These are phyloP conservation scores for Octomys mimax DNA, from an alignment of 2,797 vertebrate species.

Conservation along the genomic window DNA sequence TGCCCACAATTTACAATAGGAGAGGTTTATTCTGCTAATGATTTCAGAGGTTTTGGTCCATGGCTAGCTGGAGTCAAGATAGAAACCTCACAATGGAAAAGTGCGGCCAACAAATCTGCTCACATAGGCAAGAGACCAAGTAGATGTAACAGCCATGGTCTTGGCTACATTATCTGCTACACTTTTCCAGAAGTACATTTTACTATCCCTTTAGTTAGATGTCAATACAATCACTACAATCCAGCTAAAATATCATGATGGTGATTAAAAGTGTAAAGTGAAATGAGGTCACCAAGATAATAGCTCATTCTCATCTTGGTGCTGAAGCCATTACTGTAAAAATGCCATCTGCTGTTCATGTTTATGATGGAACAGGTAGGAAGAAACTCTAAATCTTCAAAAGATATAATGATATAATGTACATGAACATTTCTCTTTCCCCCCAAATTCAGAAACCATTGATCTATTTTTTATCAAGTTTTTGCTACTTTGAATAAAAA, in stretches of 20 bases:
- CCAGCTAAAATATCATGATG: not conserved
- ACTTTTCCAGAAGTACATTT: not conserved
- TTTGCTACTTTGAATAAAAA: constrained; percentile 12
- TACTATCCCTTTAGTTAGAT: not conserved
- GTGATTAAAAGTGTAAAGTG: not conserved
- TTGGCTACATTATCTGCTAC: not conserved
- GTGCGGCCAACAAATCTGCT: not conserved
- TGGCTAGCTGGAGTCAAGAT: not conserved
- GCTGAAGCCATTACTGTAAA: constrained; percentile 52
- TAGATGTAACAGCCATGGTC: not conserved
- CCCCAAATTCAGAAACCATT: constrained; percentile 48
- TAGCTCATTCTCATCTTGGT: constrained; percentile 13
- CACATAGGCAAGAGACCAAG: not conserved
- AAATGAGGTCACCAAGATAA: not conserved
- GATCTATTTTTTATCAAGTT: constrained; percentile 54
- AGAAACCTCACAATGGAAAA: not conserved
- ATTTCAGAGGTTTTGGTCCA: not conserved
- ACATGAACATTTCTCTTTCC: constrained; percentile 17
- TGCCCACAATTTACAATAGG: not conserved
- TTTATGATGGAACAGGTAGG: not conserved
- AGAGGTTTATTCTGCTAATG: not conserved
- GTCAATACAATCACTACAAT: not conserved
- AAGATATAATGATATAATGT: constrained; percentile 40
- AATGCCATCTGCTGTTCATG: constrained; percentile 28
- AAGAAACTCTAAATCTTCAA: constrained; percentile 60